Evolutionary conservation across 2,797 vertebrate species (phyloP).

Genomic region (Anas acuta): DNA sequence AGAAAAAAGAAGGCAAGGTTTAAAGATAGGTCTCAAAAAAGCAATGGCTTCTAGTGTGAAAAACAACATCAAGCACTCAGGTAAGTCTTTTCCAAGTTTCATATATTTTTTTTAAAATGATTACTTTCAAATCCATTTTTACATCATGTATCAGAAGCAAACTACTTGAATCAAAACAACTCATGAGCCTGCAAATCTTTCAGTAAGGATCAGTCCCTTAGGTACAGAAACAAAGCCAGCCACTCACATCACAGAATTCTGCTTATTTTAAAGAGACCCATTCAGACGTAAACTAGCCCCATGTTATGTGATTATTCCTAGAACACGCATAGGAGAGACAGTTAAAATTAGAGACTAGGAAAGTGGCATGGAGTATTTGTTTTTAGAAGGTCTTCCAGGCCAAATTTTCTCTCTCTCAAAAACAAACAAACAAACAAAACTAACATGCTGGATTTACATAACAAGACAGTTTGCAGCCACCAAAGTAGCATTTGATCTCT

Average conservation of each 20-base stretch:
- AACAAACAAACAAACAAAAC: not conserved
- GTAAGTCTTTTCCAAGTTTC: not conserved
- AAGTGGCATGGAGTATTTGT: fast-evolving
- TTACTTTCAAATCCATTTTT: not conserved
- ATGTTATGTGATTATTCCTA: not conserved
- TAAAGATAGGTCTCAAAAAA: not conserved
- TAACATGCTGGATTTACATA: not conserved
- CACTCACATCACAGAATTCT: not conserved
- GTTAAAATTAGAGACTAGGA: not conserved
- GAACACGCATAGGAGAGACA: not conserved
- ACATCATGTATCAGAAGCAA: not conserved
- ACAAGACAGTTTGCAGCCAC: not conserved
- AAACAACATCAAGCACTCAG: not conserved
- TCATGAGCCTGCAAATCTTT: not conserved
- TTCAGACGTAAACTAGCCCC: not conserved
- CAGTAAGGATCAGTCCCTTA: not conserved
- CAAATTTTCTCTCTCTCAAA: not conserved
- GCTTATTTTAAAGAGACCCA: not conserved
- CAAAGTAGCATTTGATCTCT: not conserved
- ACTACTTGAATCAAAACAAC: not conserved
- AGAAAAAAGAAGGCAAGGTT: not conserved
- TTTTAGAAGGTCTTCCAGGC: not conserved
- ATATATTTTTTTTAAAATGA: not conserved
- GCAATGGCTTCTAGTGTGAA: not conserved
- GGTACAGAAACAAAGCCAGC: not conserved